Percentiles rank a stretch among this genome's conserved stretches.
Conservation (phyloP, 2,888 invertebrate species). For the Atethmia centrago region DNA sequence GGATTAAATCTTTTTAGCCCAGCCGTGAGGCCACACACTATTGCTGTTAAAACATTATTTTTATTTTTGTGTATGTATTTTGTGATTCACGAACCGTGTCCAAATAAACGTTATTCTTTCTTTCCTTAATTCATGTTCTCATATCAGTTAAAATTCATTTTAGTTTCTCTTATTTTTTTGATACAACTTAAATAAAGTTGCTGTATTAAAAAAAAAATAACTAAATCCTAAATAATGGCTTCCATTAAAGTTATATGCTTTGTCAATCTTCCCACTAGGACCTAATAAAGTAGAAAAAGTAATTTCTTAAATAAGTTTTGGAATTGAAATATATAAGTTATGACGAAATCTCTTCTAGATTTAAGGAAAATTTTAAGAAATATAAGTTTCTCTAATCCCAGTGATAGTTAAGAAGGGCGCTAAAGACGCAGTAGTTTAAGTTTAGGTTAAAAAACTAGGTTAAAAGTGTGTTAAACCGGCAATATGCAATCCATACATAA, state of each 20-base stretch:
- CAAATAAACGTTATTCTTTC: too few relatives aligned
- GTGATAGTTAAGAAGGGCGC: slow-evolving; percentile 54
- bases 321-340: slow-evolving; percentile 9
- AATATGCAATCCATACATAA: slow-evolving; percentile 17
- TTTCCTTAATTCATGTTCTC: too few relatives aligned
- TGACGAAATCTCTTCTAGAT: neutral
- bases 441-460: neutral
- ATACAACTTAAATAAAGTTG: too few relatives aligned
- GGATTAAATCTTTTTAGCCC: too few relatives aligned
- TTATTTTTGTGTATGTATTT: too few relatives aligned
- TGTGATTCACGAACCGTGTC: too few relatives aligned
- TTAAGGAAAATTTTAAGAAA: slow-evolving; percentile 22
- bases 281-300: neutral
- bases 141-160: too few relatives aligned
- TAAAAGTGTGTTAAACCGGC: slow-evolving; percentile 6
- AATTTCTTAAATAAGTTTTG: neutral
- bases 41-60: too few relatives aligned
- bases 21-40: too few relatives aligned
- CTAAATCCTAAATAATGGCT: neutral
- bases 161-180: too few relatives aligned
- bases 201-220: too few relatives aligned
- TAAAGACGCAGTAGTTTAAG: neutral
- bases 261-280: slow-evolving; percentile 1
- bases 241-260: neutral
- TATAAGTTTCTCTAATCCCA: slow-evolving; percentile 38